Base-by-base conservation (phyloP, 2,113 vertebrate genomes). In the Grus americana region DNA sequence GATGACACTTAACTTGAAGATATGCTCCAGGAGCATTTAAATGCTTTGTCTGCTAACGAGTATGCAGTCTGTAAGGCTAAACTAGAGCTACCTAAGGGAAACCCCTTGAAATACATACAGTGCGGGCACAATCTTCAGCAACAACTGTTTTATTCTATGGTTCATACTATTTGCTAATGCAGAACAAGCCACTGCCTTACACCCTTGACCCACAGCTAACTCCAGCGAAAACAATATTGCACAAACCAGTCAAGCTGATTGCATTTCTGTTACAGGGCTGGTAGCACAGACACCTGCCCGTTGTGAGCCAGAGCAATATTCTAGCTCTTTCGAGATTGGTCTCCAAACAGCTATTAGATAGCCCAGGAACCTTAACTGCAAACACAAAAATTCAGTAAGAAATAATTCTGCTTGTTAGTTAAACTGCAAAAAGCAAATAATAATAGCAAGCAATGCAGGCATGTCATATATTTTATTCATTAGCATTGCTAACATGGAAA, bases 401-500 rank as follows among this genome's bases (percentile, higher is more conserved):
- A 88, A 86, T 71, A 94, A 79, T 89, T 68, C 80, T 75, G 49
- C 66, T 61, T 55, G 58, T 57, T 92, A 92, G 74, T 87, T 97
- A 95, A 89, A 94, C 68, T 66, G 59, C 44, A 68, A 74, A 92
- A 83, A 88, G n/a, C 90, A 92, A 92, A 84, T 74, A 95, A 92
- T 91, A 92, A 75, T 22, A 76, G 59, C 72, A 93, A 80, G 75
- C 63, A 81, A 90, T 29, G 34, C 59, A 80, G 46, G 55, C 78
- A 86, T 42, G 57, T 36, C 54, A 40, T 79, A 88, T 83, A 89
- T 94, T 93, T 94, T 90, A 88, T 92, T 96, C 87, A 96, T 93
- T 94, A 94, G 44, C 79, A 49, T 59, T 57, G 54, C 86, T 85
- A 91, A 74, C 21, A 30, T 68, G 68, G 26, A 79, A 70, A 93